Evolutionary conservation across 37 sponge, comb jelly and placozoan species (phyloP), one percentile per base, ranked within the genome.

Genomic region (Haliclona indistincta): DNA sequence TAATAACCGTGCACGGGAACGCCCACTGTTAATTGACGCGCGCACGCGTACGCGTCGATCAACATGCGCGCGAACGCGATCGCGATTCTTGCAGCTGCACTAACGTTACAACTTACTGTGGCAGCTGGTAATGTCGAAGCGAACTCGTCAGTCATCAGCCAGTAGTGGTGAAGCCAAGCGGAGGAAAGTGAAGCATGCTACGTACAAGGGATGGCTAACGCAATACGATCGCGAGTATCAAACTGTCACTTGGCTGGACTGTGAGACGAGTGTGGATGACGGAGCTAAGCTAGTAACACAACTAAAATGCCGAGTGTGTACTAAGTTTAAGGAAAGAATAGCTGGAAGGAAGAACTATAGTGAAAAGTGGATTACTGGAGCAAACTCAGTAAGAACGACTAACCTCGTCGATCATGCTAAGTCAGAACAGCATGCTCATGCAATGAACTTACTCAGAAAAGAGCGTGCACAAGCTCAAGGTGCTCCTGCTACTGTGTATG

Each of bases 381-480:
- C 82, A 7, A 65, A 81, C 17, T 81, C 77, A 3, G 72, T 87
- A 25, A 83, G 88, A 55, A 87, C 71, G 30, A 81, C 77, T 71
- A 87, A 81, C 53, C 68, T 87, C 30, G 49, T 68, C 6, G 84
- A 88, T 38, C 84, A 88, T 76, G 84, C 83, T 25, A 25, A 55
- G 25, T 33, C 66, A 22, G 74, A 83, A n/a, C 86, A 86, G 68
- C 86, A 86, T 54, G 62, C 8, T 36, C 67, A 70, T 77, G 89
- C 83, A 23, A 88, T 82, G 78, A 54, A 22, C 7, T 41, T 88
- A 34, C 55, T 58, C 28, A 70, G 65, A 39, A 75, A 68, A 78
- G 79, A 77, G 56, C 60, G 26, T 7, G 84, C 71, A 19, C 38
- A 29, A 54, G 45, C 73, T 28, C 7, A 26, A 34, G 87, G 87